Conservation (phyloP, 2,797 vertebrate genomes). For the Rhynchonycteris naso region DNA sequence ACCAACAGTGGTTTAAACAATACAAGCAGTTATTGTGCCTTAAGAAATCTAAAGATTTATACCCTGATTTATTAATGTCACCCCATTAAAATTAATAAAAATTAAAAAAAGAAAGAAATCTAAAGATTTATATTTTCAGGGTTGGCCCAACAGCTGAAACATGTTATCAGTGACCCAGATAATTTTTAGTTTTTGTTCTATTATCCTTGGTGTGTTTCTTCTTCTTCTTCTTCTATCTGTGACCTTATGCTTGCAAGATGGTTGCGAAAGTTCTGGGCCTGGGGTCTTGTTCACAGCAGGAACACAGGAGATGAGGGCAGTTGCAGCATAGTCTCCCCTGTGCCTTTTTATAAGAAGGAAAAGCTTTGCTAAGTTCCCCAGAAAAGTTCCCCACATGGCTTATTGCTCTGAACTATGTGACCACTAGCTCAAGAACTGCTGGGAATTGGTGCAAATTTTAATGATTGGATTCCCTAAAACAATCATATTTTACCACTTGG, state of each 20-base stretch:
- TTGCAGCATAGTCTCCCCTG: background rate
- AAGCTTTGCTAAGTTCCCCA: background rate
- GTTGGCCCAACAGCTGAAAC: background rate
- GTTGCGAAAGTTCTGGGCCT: background rate
- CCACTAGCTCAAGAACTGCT: background rate
- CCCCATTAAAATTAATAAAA: no score
- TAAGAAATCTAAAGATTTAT: background rate
- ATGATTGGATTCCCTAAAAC: background rate
- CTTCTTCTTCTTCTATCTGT: background rate
- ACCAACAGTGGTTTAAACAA: background rate
- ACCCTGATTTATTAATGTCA: no score
- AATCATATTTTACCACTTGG: slow-evolving; percentile 16
- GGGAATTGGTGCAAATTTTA: background rate
- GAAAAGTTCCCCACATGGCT: background rate
- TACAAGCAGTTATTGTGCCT: background rate
- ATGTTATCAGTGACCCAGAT: background rate
- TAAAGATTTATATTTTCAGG: background rate
- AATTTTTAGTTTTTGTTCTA: background rate
- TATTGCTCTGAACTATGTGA: background rate
- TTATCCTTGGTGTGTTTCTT: background rate
- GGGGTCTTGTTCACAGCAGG: background rate
- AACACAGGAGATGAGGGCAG: background rate
- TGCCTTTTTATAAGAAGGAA: slow-evolving; percentile 26
- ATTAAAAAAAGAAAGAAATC: no score
- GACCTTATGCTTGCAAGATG: background rate